A percentile compares a stretch with the other conserved stretches of the same genome.
Evolutionary conservation across 2,797 vertebrate genomes (phyloP).

Genomic region (Phataginus tetradactyla): DNA sequence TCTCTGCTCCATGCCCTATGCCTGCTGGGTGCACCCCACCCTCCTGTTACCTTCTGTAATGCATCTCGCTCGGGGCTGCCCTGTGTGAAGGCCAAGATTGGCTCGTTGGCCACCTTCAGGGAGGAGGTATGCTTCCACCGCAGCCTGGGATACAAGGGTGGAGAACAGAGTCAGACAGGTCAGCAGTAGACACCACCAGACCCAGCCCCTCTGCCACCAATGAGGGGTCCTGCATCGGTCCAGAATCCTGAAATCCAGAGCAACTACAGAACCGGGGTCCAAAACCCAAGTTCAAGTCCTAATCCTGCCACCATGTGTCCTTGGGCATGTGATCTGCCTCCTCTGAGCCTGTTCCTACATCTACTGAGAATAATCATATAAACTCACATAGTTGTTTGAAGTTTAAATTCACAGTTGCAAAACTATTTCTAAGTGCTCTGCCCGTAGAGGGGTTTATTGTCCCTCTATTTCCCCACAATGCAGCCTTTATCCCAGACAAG

Average conservation of each 20-base stretch:
- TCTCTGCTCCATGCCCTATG: rapidly evolving
- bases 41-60: constrained; percentile 89
- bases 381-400: rapidly evolving
- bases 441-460: rapidly evolving
- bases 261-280: neutral
- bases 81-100: constrained; percentile 89
- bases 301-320: neutral
- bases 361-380: rapidly evolving
- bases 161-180: neutral
- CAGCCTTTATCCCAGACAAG: neutral
- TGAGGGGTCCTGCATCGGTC: neutral
- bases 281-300: neutral
- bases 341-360: neutral
- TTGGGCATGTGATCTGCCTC: neutral
- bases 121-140: constrained; percentile 84
- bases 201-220: neutral
- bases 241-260: neutral
- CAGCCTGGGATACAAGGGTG: constrained; percentile 83
- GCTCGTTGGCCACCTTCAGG: constrained; percentile 93
- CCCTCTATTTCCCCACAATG: neutral
- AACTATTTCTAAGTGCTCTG: neutral
- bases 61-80: constrained; percentile 91
- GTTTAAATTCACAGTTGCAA: rapidly evolving
- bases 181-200: neutral
- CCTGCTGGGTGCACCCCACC: neutral